A percentile compares a stretch with the other conserved stretches of the same genome.
phyloP scores from a whole-genome alignment of 2,797 vertebrate species.

The Distichodus sexfasciatus region DNA sequence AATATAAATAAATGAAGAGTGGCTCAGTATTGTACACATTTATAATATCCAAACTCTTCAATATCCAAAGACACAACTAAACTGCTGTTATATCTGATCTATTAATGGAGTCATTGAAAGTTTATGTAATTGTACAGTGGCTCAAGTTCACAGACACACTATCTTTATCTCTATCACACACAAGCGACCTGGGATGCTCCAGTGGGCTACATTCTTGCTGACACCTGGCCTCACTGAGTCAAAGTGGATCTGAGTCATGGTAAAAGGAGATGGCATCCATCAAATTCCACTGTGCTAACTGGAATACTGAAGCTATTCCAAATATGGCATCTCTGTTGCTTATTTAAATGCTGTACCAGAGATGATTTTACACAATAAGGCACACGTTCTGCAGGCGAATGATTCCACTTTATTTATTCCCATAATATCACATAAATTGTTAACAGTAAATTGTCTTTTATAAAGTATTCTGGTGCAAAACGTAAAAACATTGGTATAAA shows the following conservation, averaged over 20 bases:
- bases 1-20: no score
- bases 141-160: neutral
- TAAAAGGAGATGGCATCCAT: conserved; percentile 65
- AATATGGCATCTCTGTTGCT: conserved; percentile 27
- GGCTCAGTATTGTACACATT: no score
- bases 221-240: conserved; percentile 27
- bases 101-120: no score
- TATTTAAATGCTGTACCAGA: neutral
- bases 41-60: no score
- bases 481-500: no score
- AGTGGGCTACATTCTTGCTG: conserved; percentile 35
- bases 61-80: no score
- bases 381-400: neutral
- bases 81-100: no score
- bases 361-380: neutral
- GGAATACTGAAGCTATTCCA: conserved; percentile 38
- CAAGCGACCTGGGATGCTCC: neutral
- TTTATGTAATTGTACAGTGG: neutral
- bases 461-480: no score
- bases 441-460: no score
- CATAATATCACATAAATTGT: no score
- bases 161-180: neutral
- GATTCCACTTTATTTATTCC: conserved; percentile 3
- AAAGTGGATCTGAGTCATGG: conserved; percentile 57
- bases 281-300: conserved; percentile 47